Conservation (phyloP, 2,113 vertebrate species). For the Pogonocichla stellata region DNA sequence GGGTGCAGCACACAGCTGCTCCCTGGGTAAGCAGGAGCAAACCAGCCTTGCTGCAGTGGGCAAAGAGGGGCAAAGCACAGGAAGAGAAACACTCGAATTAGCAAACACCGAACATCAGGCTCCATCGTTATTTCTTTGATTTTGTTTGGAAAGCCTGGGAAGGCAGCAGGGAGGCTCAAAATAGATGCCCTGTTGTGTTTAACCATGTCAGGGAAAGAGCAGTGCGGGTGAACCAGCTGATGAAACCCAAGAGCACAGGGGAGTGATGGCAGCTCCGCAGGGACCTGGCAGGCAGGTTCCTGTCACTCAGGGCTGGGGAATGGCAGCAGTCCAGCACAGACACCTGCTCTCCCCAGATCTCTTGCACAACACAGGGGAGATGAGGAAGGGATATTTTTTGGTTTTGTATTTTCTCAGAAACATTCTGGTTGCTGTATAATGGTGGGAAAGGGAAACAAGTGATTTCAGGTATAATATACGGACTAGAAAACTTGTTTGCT, state of each 20-base stretch:
- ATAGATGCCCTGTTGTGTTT: fast-evolving
- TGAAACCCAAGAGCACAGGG: neutral
- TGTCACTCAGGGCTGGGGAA: neutral
- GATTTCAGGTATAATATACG: neutral
- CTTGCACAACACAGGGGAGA: neutral
- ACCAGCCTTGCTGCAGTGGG: fast-evolving
- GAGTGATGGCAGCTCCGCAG: neutral
- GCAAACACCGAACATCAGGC: neutral
- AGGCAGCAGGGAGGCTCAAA: neutral
- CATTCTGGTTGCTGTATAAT: fast-evolving
- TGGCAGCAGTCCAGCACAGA: neutral
- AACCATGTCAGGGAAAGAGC: neutral
- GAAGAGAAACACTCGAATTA: neutral
- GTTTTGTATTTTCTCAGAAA: neutral
- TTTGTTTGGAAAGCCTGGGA: neutral
- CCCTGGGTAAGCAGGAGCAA: conserved; percentile 48
- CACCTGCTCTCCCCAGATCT: neutral
- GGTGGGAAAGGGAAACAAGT: neutral
- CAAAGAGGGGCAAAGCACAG: neutral
- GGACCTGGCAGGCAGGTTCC: neutral
- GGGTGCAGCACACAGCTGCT: neutral
- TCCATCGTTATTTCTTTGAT: neutral
- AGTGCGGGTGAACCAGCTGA: neutral
- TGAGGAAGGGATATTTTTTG: neutral
- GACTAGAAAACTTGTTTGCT: neutral